phyloP scores from a whole-genome alignment of 2,113 vertebrate species.

The Mobula hypostoma region DNA sequence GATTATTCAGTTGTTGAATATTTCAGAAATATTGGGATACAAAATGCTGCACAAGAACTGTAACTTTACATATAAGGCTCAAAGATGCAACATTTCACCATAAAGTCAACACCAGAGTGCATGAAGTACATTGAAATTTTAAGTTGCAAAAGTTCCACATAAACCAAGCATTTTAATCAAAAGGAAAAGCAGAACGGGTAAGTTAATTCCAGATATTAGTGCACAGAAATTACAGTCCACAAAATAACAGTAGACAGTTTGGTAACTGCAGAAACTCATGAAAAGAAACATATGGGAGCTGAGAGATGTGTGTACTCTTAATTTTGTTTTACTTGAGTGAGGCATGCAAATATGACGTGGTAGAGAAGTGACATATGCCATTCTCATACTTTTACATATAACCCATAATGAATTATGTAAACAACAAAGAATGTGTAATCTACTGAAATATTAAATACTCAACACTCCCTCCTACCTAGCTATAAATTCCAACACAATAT shows the following conservation, averaged over 20 bases:
- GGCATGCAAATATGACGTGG: too few relatives aligned
- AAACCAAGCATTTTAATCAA: background rate
- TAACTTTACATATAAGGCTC: background rate
- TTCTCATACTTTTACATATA: too few relatives aligned
- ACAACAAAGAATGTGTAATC: too few relatives aligned
- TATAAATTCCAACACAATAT: too few relatives aligned
- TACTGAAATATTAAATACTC: too few relatives aligned
- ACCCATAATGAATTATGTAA: too few relatives aligned
- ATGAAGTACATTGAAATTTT: conserved; percentile 17
- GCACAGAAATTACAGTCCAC: background rate
- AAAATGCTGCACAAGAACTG: background rate
- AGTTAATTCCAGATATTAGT: background rate
- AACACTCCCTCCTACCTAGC: too few relatives aligned
- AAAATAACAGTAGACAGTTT: background rate
- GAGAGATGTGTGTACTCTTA: too few relatives aligned
- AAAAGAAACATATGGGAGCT: too few relatives aligned
- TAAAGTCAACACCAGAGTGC: background rate
- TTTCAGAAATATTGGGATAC: background rate
- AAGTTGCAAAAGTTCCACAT: background rate
- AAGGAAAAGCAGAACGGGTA: background rate
- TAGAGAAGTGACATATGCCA: too few relatives aligned
- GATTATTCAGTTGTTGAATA: background rate
- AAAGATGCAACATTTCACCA: background rate
- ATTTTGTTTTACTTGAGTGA: too few relatives aligned
- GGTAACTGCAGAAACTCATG: too few relatives aligned